phyloP scores from a whole-genome alignment of 2,113 vertebrate species.

The Heteronetta atricapilla region DNA sequence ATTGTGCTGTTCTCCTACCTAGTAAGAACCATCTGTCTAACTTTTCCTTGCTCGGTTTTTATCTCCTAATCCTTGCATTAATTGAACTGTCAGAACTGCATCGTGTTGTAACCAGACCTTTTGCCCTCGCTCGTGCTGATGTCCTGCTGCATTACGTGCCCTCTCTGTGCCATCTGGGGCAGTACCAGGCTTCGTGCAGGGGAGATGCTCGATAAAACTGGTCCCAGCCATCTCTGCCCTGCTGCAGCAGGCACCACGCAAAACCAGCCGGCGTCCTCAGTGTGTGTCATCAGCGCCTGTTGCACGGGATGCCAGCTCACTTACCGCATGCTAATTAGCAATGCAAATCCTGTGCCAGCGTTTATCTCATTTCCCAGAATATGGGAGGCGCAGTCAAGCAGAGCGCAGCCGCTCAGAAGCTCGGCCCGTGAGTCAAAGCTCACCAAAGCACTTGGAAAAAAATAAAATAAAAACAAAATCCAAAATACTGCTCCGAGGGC shows the following conservation, averaged over 20 bases:
- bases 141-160: fast-evolving
- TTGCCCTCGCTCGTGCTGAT: neutral
- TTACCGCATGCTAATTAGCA: neutral
- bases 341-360: neutral
- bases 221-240: neutral
- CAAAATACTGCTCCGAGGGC: neutral
- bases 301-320: neutral
- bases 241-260: neutral
- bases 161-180: neutral
- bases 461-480: too few species aligned
- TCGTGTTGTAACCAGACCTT: neutral
- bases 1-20: neutral
- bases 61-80: neutral
- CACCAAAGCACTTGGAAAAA: neutral
- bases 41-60: neutral
- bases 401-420: neutral
- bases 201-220: neutral
- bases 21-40: neutral
- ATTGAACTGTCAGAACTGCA: neutral
- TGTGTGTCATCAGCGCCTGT: fast-evolving
- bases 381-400: neutral
- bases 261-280: neutral
- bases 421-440: neutral
- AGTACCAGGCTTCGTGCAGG: neutral
- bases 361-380: neutral